Evolutionary conservation across 2,888 invertebrate genomes (phyloP), one percentile per base, ranked within the genome.

Genomic region (Ecdyonurus torrentis): DNA sequence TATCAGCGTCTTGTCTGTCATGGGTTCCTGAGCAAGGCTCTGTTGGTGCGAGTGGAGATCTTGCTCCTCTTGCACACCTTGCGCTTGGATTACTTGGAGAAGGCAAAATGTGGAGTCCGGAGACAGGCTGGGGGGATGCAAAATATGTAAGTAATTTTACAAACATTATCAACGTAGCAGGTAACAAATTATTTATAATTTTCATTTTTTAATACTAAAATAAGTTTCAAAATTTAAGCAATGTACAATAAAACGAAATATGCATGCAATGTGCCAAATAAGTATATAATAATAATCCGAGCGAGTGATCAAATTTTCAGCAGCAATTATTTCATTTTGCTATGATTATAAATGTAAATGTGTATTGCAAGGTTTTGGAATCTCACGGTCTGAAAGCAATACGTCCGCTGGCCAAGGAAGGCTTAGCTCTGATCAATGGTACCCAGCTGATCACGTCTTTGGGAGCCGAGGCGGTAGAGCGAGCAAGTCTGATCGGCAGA

Each of bases 1-100:
- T n/a, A 18, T 1, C 70, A 84, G 83, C 77, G 1, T 81, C 79
- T 22, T 84, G 83, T 68, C 74, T 85, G 24, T 79, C 84, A 0
- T 83, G 80, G 79, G 79, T 85, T 1, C 85, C 85, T 0, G 82
- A 83, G 69, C 82, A 85, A 72, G 85, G 85, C 0, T 83, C 83
- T 0, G 84, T 85, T 1, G 85, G 85, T 7, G 85, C 85, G 20
- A 81, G 81, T 66, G 85, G 85, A 1, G 85, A 85, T 71, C 73
- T 85, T 65, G 83, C 83, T 1, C 85, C 85, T 0, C 70, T 86
- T 63, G 77, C 84, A 2, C 85, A 85, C 72, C 73, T 85, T 65
- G 83, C 83, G 1, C 73, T 85, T 1, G 84, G 84, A 0, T 73
- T 85, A 68, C 76, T 84, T 69, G 85, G 85, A 15, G 83, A 85